Base-by-base conservation (phyloP, 2,113 vertebrate species). In the Diphyllodes magnificus region DNA sequence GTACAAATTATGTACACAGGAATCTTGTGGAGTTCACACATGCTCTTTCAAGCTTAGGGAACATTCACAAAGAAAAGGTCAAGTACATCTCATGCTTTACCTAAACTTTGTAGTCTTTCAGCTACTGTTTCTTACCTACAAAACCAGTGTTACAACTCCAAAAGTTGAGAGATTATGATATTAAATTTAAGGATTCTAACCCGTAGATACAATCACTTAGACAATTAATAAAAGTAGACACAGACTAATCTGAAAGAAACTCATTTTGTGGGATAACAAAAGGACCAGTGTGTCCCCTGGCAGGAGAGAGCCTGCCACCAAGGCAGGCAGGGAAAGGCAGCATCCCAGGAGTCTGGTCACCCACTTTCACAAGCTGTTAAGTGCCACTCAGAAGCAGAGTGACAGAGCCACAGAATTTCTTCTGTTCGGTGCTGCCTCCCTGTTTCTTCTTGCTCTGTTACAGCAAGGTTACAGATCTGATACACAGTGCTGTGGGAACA, bases 221-320 rank as follows among this genome's bases (percentile, higher is more conserved):
- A 79, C 71, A 79, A 75, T 13, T 21, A 68, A 31, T 56, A 0
- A 2, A 57, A 82, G n/a, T 24, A 1, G 7, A 66, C 0, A 0
- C 6, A 16, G 18, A 19, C 10, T 39, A 70, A 53, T 31, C 9
- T 7, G 79, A 33, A 47, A 45, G 30, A 71, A 82, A 25, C 3
- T 40, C 9, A 51, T 83, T 86, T 51, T 22, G 28, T 7, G 15
- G 11, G 6, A 20, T n/a, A 39, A 51, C 24, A 64, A 76, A 60
- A 15, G 28, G 8, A 53, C 11, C 25, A 19, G 5, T 10, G 18
- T 15, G 60, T 7, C 11, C 47, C 20, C 25, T 19, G 63, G 33
- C 10, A 2, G 1, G 18, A 64, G 15, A 59, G 12, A 9, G 2
- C 17, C 40, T 59, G 21, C 7, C 20, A 64, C 12, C 4, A 44